A percentile compares a stretch with the other conserved stretches of the same genome.
phyloP scores from a whole-genome alignment of 2,888 invertebrate genomes.

The Sinhomidia bicolor region DNA sequence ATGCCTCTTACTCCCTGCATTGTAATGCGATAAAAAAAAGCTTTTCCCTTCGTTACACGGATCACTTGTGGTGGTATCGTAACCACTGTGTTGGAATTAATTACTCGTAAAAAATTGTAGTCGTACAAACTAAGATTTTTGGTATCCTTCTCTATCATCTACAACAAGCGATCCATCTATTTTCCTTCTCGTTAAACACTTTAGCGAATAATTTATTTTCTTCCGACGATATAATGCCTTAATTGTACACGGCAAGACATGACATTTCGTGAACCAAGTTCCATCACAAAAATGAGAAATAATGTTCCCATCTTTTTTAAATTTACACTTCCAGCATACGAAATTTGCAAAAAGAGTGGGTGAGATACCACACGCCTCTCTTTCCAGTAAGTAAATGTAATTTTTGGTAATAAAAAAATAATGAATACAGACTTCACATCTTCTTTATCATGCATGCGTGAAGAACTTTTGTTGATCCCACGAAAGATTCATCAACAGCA shows the following conservation, averaged over 20 bases:
- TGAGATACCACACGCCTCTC: not conserved
- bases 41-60: constrained; percentile 27
- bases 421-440: not conserved
- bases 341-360: not conserved
- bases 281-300: not conserved
- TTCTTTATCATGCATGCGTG: not conserved
- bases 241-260: constrained; percentile 36
- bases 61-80: not conserved
- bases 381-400: not conserved
- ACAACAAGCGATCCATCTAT: too few species aligned
- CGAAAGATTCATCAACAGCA: not conserved
- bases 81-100: constrained; percentile 27
- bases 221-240: constrained; percentile 34
- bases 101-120: constrained; percentile 58
- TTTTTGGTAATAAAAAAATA: constrained; percentile 20
- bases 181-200: not conserved
- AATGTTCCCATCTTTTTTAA: too few species aligned
- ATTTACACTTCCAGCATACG: not conserved
- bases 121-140: too few species aligned
- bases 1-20: not conserved
- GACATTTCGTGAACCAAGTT: not conserved
- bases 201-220: not conserved
- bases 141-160: not conserved
- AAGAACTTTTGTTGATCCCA: not conserved
- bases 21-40: not conserved